phyloP scores from a whole-genome alignment of 2,888 invertebrate species.

The Cantharis rustica region DNA sequence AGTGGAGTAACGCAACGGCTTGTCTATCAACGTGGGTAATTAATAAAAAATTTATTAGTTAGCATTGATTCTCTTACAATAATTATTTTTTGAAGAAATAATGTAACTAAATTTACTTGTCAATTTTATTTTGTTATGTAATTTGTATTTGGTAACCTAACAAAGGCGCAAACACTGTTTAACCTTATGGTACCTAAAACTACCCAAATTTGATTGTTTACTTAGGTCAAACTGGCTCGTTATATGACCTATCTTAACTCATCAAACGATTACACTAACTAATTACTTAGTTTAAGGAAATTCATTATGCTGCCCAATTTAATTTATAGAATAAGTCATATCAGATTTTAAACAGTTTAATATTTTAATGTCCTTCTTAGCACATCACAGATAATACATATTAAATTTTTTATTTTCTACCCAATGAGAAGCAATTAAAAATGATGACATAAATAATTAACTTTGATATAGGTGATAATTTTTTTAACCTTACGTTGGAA shows the following conservation, averaged over 20 bases:
- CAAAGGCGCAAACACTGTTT: neutral
- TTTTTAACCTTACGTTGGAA: too few relatives aligned
- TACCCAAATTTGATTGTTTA: conserved; percentile 2
- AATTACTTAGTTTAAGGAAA: conserved; percentile 5
- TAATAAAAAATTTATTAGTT: neutral
- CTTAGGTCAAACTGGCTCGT: conserved; percentile 3
- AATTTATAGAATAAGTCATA: neutral
- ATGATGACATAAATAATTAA: too few relatives aligned
- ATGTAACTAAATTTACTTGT: neutral
- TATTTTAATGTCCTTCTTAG: neutral
- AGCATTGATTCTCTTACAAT: neutral
- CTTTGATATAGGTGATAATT: too few relatives aligned
- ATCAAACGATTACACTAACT: conserved; percentile 1
- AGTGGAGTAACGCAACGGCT: neutral
- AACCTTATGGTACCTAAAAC: conserved; percentile 2
- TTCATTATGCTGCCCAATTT: conserved; percentile 1
- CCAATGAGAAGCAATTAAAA: too few relatives aligned
- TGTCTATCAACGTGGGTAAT: neutral
- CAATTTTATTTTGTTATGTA: neutral
- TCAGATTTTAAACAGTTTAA: neutral
- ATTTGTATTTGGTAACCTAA: neutral
- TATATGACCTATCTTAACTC: conserved; percentile 3
- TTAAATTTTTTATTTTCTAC: too few relatives aligned
- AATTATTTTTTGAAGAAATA: neutral
- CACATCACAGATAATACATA: neutral